These are phyloP conservation scores for Cliona cf. orientalis DNA, from an alignment of 37 sponge, comb jelly and placozoan species.

Conservation along the genomic window DNA sequence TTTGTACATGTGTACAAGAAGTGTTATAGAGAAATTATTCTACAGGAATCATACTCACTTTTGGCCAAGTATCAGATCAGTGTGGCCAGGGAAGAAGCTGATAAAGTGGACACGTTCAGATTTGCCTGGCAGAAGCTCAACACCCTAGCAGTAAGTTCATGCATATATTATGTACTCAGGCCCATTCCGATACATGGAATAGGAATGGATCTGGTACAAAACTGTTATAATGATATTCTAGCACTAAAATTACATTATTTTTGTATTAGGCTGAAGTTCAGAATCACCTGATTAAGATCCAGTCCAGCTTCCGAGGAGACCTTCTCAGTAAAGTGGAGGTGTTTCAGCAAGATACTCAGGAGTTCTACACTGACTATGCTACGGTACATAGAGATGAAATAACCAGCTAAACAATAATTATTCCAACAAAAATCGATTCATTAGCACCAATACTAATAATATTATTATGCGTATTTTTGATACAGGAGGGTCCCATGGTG, in stretches of 20 bases:
- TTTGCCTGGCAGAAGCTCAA: constrained; percentile 90
- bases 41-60: constrained; percentile 92
- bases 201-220: too few species aligned
- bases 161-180: background rate
- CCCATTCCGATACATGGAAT: background rate
- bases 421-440: too few species aligned
- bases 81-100: constrained; percentile 89
- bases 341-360: constrained; percentile 65
- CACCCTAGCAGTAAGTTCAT: constrained; percentile 57
- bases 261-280: constrained; percentile 56
- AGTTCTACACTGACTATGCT: constrained; percentile 81
- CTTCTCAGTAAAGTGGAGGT: constrained; percentile 76
- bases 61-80: constrained; percentile 82
- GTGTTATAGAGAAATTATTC: background rate
- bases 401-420: too few species aligned
- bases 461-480: background rate
- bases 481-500: constrained; percentile 91
- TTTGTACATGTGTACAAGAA: constrained; percentile 48
- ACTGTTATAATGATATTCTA: too few species aligned
- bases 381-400: constrained; percentile 33
- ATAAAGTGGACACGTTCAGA: constrained; percentile 95
- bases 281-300: constrained; percentile 83
- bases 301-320: constrained; percentile 79
- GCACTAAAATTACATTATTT: background rate
- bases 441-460: background rate